Base-by-base conservation (phyloP, 2,888 invertebrate species). In the Epirrita christyi region DNA sequence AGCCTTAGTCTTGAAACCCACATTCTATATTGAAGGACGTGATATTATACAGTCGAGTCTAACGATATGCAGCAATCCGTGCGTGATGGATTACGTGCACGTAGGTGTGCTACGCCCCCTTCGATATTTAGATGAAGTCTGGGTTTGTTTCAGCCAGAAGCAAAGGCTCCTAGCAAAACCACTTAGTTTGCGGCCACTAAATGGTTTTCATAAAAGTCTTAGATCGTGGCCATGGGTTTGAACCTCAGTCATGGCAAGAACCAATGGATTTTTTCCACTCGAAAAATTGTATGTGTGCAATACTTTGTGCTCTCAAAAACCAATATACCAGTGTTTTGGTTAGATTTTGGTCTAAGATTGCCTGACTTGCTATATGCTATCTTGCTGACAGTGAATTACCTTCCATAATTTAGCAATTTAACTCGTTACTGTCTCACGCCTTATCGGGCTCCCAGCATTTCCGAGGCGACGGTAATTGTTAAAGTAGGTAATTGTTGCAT, bases 371-470 rank as follows among this genome's bases (percentile, higher is more conserved):
- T 34, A 15, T n/a, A n/a, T n/a, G n/a, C 37, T 49, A 34, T 45
- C 42, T 49, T 27, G 40, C 7, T 34, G n/a, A 8, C 49, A 55
- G 28, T 60, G 54, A 65, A 65, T 64, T 63, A 67, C 66, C 70
- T 72, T 72, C 71, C 67, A 70, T 72, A 68, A 67, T 64, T 60
- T 54, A 45, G 45, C 56, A 64, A 67, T 64, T 63, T 50, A 50
- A 45, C 46, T 51, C 32, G 56, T 56, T 52, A 48, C 45, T 15
- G 46, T 78, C 80, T 61, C 79, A 76, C 78, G 78, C 59, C 55
- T 73, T 73, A 71, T 73, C 73, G 53, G 61, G 55, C 71, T 73
- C 73, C 70, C 71, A 73, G 61, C 59, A 34, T 44, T 49, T 58
- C 53, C 58, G 54, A 54, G 58, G 51, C 56, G 47, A 44, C 50